Conservation (phyloP, 2,888 invertebrate genomes). For the Cerceris ruficornis region DNA sequence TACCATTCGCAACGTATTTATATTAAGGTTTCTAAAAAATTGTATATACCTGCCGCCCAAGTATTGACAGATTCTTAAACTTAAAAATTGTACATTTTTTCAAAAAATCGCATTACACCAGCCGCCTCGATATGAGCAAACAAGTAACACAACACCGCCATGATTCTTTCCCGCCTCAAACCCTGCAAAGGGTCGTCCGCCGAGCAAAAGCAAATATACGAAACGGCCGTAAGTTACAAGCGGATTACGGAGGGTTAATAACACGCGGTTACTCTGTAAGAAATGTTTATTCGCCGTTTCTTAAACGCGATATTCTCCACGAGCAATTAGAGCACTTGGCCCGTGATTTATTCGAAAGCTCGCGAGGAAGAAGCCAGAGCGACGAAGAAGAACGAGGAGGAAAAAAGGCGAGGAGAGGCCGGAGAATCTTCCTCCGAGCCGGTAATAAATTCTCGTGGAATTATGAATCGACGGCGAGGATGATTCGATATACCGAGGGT, state of each 20-base stretch:
- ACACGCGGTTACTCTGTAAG: not conserved
- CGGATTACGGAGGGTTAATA: not conserved
- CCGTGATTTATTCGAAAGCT: conserved; percentile 10
- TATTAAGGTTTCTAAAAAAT: no score
- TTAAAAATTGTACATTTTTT: no score
- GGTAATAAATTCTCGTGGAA: conserved; percentile 58
- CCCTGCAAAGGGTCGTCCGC: no score
- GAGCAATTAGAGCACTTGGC: conserved; percentile 20
- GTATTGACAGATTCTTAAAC: no score
- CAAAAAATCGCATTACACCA: no score
- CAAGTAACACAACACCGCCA: no score
- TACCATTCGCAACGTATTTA: no score
- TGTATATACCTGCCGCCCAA: no score
- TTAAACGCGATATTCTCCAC: not conserved
- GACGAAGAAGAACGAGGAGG: not conserved
- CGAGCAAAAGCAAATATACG: no score
- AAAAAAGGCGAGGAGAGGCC: not conserved
- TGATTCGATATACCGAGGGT: conserved; percentile 49
- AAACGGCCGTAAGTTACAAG: no score
- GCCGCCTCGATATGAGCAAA: no score
- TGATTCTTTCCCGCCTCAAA: no score
- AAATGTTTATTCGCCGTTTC: conserved; percentile 8
- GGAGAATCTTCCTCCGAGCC: not conserved
- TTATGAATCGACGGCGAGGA: conserved; percentile 58
- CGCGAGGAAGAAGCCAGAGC: not conserved